Evolutionary conservation across 2,888 invertebrate species (phyloP).

Genomic region (Caenorhabditis panamensis): DNA sequence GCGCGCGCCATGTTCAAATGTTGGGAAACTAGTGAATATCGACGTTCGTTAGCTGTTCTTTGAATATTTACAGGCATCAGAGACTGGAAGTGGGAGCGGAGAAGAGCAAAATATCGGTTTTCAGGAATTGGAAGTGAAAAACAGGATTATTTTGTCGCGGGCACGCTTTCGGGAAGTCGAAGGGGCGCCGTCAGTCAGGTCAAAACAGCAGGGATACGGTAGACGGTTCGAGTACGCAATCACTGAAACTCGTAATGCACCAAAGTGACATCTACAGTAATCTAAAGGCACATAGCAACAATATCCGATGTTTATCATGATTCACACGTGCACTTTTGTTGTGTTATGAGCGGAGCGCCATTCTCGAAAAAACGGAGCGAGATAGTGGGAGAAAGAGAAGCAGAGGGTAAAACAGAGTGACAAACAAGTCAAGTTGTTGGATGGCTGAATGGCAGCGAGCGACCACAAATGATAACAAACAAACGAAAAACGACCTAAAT

Average conservation of each 20-base stretch:
- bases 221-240: not conserved
- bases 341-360: not conserved
- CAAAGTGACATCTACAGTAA: conserved; percentile 1
- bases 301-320: conserved; percentile 10
- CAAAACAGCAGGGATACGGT: conserved; percentile 10
- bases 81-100: not conserved
- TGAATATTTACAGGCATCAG: not conserved
- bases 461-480: conserved; percentile 30
- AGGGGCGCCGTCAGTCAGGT: not conserved
- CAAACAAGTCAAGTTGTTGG: conserved; percentile 40
- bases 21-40: conserved; percentile 11
- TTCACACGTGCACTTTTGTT: conserved; percentile 29
- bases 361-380: conserved; percentile 21
- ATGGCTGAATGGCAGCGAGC: conserved; percentile 1
- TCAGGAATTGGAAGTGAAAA: conserved; percentile 31
- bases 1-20: conserved; percentile 5
- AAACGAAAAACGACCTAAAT: conserved; percentile 6
- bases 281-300: not conserved
- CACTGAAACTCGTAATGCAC: not conserved
- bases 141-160: conserved; percentile 41
- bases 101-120: conserved; percentile 29
- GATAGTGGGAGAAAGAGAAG: not conserved
- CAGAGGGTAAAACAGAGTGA: conserved; percentile 24
- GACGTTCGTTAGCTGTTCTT: not conserved
- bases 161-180: not conserved